Base-by-base conservation (phyloP, 2,888 invertebrate species). In the Drosophila subsilvestris region DNA sequence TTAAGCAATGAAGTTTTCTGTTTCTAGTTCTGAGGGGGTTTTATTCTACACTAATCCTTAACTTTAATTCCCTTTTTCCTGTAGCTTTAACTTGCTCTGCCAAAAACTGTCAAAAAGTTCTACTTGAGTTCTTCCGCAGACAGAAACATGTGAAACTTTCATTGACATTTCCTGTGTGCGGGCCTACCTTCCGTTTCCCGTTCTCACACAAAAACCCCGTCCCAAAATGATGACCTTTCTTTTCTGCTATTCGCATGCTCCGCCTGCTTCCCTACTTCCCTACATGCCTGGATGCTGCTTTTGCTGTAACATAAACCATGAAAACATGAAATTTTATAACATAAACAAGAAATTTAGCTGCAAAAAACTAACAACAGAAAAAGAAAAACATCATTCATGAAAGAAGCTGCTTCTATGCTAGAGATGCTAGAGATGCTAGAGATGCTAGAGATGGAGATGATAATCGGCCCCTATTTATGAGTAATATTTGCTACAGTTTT, bases 91-190 rank as follows among this genome's bases (percentile, higher is more conserved):
- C 45, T 27, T 45, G 10, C n/a, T 32, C 56, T 47, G 45, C n/a
- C 18, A 45, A 45, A 18, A 27, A 20, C 17, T 17, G 43, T 1
- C n/a, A 56, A 47, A 56, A 47, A 32, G 47, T 17, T 54, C n/a
- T 25, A 27, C 17, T 7, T 17, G 43, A 42, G 43, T n/a, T 37
- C 37, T 1, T 14, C 37, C 37, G 37, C 37, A 37, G 37, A 37
- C 37, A 55, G 42, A n/a, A 55, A 43, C 27, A 42, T 42, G 54
- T 55, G 49, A 45, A 74, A 75, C 75, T 77, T 81, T 76, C 76
- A 75, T 77, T 76, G 75, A 78, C 82, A 83, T 83, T 83, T 79
- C 77, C 81, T 81, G 76, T 76, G 56, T 56, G 18, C 43, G 22
- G 32, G 50, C 12, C 20, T 9, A 48, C n/a, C 44, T 18, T 32